Percentiles rank a stretch among this genome's conserved stretches.
phyloP scores from a whole-genome alignment of 1,140 invertebrate genomes.

The Chymomyza costata region DNA sequence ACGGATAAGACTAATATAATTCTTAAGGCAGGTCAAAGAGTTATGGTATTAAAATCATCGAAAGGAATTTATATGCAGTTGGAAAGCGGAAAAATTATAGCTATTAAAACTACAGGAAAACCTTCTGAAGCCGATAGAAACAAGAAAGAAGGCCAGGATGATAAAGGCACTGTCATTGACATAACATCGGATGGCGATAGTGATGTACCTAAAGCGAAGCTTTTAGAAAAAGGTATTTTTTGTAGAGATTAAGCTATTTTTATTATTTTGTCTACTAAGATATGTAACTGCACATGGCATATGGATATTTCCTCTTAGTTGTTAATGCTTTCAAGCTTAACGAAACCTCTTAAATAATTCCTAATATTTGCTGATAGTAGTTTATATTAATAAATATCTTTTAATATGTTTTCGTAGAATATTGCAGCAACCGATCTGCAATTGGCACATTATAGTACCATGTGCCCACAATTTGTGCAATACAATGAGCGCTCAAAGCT shows the following conservation, averaged over 20 bases:
- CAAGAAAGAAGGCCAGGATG: no score
- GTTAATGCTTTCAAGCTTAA: constrained; percentile 35
- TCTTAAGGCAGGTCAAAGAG: constrained; percentile 92
- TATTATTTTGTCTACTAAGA: neutral
- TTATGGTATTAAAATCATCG: constrained; percentile 94
- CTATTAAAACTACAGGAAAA: constrained; percentile 79
- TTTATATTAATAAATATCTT: constrained; percentile 7
- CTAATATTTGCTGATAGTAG: constrained; percentile 25
- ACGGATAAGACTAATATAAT: constrained; percentile 90
- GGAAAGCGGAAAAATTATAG: constrained; percentile 96
- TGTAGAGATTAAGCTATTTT: neutral
- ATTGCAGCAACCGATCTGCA: constrained; percentile 3
- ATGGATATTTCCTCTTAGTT: constrained; percentile 7
- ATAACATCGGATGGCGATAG: constrained; percentile 64
- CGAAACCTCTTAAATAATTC: constrained; percentile 19
- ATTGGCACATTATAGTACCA: no score
- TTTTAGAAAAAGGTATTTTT: constrained; percentile 42
- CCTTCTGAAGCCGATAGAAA: constrained; percentile 38
- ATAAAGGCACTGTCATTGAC: constrained; percentile 68
- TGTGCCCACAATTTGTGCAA: no score
- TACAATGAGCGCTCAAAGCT: no score
- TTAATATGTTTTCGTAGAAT: constrained; percentile 17
- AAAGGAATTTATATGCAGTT: constrained; percentile 97
- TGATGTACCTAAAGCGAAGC: constrained; percentile 42
- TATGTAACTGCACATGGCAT: neutral